phyloP scores from a whole-genome alignment of 2,888 invertebrate genomes.

The Hemistola chrysoprasaria region DNA sequence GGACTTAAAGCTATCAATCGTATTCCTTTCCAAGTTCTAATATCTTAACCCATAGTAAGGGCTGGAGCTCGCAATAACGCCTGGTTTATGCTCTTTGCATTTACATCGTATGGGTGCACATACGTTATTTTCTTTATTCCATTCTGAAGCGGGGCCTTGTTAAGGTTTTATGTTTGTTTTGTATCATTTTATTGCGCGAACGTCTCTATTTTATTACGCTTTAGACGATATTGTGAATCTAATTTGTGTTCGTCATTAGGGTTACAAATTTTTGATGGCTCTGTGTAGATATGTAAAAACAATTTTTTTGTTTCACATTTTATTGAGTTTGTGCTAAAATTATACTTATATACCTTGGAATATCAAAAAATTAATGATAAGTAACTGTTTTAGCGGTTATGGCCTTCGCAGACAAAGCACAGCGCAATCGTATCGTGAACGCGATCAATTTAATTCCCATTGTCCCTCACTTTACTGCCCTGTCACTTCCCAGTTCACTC shows the following conservation, averaged over 20 bases:
- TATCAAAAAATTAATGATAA: too few species aligned
- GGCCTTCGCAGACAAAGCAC: too few species aligned
- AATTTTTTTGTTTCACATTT: too few species aligned
- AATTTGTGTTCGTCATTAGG: slow-evolving; percentile 1
- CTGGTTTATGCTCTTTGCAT: slow-evolving; percentile 39
- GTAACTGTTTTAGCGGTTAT: too few species aligned
- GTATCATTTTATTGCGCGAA: slow-evolving; percentile 22
- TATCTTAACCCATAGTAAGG: slow-evolving; percentile 36
- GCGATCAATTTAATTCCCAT: too few species aligned
- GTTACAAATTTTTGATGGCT: neutral
- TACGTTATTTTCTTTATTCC: slow-evolving; percentile 26
- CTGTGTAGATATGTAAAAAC: neutral
- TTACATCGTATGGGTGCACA: slow-evolving; percentile 34
- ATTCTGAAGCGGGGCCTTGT: slow-evolving; percentile 22
- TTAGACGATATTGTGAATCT: slow-evolving; percentile 5
- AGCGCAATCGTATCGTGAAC: too few species aligned
- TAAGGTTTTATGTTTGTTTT: slow-evolving; percentile 26
- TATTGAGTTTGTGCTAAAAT: too few species aligned
- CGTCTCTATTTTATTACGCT: slow-evolving; percentile 18
- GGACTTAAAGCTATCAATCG: neutral
- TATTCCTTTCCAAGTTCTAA: slow-evolving; percentile 1
- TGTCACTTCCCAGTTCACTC: too few species aligned
- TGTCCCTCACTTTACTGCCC: too few species aligned
- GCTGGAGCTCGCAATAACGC: slow-evolving; percentile 39
- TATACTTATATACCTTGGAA: too few species aligned